A percentile compares a stretch with the other conserved stretches of the same genome.
phyloP scores from a whole-genome alignment of 2,888 invertebrate genomes.

The Tuta absoluta region DNA sequence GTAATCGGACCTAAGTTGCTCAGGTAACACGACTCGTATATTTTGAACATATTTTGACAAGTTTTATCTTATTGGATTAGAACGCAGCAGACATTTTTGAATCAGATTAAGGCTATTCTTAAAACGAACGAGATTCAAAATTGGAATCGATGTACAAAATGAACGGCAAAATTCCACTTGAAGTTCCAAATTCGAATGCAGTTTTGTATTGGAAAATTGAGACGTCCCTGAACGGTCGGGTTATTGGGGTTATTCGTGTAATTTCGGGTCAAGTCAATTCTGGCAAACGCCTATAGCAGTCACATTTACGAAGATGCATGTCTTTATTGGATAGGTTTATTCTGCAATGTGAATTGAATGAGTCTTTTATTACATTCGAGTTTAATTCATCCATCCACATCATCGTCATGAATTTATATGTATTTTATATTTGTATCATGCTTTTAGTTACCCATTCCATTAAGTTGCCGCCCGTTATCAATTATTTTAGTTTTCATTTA shows the following conservation, averaged over 20 bases:
- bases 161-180: background rate
- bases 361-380: too few species aligned
- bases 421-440: too few species aligned
- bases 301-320: conserved; percentile 43
- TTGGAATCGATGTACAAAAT: conserved; percentile 8
- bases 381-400: too few species aligned
- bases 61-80: background rate
- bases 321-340: conserved; percentile 48
- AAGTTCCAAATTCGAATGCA: conserved; percentile 21
- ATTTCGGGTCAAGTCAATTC: conserved; percentile 47
- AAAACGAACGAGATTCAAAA: background rate
- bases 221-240: conserved; percentile 41
- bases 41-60: too few species aligned
- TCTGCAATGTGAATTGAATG: conserved; percentile 32
- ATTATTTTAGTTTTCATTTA: too few species aligned
- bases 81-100: background rate
- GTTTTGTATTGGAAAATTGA: conserved; percentile 39
- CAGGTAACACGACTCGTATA: too few species aligned
- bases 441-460: too few species aligned
- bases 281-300: conserved; percentile 49
- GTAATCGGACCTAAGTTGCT: too few species aligned
- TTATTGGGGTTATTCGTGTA: conserved; percentile 36
- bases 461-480: too few species aligned
- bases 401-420: too few species aligned
- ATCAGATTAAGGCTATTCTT: background rate